These are phyloP conservation scores for Prosapia bicincta DNA, from an alignment of 2,888 invertebrate genomes.

Conservation along the genomic window DNA sequence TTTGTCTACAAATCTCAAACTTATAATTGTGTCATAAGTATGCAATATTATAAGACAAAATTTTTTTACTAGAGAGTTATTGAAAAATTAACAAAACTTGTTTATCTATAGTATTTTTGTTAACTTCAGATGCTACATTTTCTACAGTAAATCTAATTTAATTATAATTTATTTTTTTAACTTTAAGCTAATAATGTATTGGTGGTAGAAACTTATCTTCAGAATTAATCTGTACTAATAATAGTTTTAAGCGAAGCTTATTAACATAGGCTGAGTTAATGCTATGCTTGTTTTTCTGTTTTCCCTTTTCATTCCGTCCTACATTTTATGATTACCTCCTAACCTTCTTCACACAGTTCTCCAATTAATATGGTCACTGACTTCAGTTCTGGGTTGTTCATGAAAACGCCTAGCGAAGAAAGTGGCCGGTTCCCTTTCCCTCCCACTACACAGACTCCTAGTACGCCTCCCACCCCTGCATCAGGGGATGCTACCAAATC, in stretches of 20 bases:
- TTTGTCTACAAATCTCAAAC: no score
- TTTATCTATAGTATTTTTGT: no score
- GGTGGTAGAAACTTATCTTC: no score
- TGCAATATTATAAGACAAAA: no score
- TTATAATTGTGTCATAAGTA: no score
- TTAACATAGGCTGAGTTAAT: not conserved
- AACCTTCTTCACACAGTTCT: constrained; percentile 57
- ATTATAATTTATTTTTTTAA: no score
- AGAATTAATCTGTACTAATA: not conserved
- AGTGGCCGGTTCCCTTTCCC: constrained; percentile 63
- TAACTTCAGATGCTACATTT: no score
- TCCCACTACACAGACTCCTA: constrained; percentile 51
- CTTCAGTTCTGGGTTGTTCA: constrained; percentile 89
- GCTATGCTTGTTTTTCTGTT: constrained; percentile 23
- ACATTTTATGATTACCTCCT: not conserved
- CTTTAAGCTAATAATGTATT: no score
- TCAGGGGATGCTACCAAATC: constrained; percentile 47
- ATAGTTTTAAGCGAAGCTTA: not conserved
- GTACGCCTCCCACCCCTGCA: constrained; percentile 58
- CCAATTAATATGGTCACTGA: constrained; percentile 92
- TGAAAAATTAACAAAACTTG: no score
- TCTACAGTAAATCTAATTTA: no score
- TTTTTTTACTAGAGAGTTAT: no score
- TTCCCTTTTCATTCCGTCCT: not conserved
- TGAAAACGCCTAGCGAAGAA: constrained; percentile 90